Evolutionary conservation across 2,888 invertebrate genomes (phyloP).

Genomic region (Nomada lathburiana): DNA sequence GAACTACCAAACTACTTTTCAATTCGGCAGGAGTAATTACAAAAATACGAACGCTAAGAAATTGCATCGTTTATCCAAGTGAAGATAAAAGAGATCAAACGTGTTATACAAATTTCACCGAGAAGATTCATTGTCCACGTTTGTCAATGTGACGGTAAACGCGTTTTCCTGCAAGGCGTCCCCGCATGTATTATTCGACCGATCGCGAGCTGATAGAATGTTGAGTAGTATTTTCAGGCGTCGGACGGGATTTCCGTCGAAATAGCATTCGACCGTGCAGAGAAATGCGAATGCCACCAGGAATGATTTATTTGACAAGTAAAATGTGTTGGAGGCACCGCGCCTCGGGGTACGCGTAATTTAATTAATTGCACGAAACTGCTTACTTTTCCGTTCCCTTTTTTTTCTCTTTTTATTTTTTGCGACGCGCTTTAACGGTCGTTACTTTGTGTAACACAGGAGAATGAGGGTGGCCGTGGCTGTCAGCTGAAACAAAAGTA

Average conservation of each 20-base stretch:
- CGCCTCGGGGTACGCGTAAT: not conserved
- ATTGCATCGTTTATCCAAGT: too few relatives aligned
- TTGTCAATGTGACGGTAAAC: not conserved
- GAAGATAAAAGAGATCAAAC: too few relatives aligned
- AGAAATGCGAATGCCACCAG: not conserved
- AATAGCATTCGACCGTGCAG: not conserved
- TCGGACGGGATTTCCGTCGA: not conserved
- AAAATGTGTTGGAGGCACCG: not conserved
- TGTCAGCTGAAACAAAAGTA: constrained; percentile 35
- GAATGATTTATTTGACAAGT: constrained; percentile 38
- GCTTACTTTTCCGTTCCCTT: constrained; percentile 1
- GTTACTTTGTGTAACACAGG: constrained; percentile 2
- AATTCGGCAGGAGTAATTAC: too few relatives aligned
- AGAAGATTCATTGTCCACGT: not conserved
- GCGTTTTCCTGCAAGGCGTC: not conserved
- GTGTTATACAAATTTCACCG: too few relatives aligned
- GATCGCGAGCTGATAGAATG: not conserved
- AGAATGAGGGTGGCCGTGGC: constrained; percentile 3
- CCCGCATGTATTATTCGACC: not conserved
- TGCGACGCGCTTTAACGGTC: constrained; percentile 23
- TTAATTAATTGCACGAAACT: constrained; percentile 36
- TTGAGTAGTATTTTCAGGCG: constrained; percentile 1
- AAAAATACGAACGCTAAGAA: too few relatives aligned
- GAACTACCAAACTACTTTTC: too few relatives aligned
- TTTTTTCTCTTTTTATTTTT: constrained; percentile 10